Evolutionary conservation across 2,113 vertebrate species (phyloP), one percentile per base, ranked within the genome.

Genomic region (Spermophilus dauricus): DNA sequence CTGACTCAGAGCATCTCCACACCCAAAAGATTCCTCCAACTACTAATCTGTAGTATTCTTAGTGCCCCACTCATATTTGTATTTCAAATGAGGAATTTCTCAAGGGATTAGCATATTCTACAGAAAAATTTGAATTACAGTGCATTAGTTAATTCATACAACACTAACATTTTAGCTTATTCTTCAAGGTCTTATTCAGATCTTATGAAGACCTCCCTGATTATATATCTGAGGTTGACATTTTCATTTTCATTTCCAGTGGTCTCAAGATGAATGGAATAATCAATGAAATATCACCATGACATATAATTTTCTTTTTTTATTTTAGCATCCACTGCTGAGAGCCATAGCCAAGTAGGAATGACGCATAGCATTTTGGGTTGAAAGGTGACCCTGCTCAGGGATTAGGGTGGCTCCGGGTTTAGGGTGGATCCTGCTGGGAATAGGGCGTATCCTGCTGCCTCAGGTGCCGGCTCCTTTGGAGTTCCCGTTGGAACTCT

Each of bases 241-340:
- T 63, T 86, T 87, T 94, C 53, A 69, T 70, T 89, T 83, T 30
- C 65, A 13, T 82, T 95, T 86, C 42, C 11, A 56, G 12, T 37
- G 45, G 37, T 86, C 24, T 82, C 70, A 91, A 61, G 48, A 83
- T 78, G 16, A 37, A 65, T 77, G 30, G 32, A 85, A 69, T 69
- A 69, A 48, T 92, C 70, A 92, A n/a, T 75, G 58, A 95, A 91
- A 72, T 67, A 85, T 84, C n/a, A 77, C 63, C 7, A 65, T 69
- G 42, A 65, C 17, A 42, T n/a, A n/a, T 12, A 77, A 6, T 96
- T 91, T 13, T 69, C 17, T n/a, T 63, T 75, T 82, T 89, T 51
- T 16, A 58, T 80, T 88, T 96, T 88, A 91, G 75, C 76, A 88
- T 58, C 17, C 32, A 85, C 12, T 37, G 37, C 37, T 37, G 37